A percentile compares a stretch with the other conserved stretches of the same genome.
Conservation (phyloP, 2,797 vertebrate species). For the Sternotherus odoratus region DNA sequence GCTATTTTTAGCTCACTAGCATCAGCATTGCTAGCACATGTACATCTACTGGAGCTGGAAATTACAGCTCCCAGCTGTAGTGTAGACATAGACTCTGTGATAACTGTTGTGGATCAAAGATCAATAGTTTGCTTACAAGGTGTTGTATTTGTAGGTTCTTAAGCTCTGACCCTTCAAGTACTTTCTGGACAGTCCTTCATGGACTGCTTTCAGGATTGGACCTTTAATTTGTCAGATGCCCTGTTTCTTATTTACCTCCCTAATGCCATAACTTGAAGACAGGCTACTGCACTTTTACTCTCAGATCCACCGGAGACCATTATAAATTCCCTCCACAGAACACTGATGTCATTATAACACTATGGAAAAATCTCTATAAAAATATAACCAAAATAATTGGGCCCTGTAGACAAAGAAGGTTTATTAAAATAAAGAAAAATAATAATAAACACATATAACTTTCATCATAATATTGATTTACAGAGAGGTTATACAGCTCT, state of each 20-base stretch:
- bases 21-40: neutral
- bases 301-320: neutral
- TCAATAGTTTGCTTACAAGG: conserved; percentile 20
- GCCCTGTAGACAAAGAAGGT: conserved; percentile 33
- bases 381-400: conserved; percentile 46
- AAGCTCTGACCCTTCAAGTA: conserved; percentile 1
- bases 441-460: conserved; percentile 50
- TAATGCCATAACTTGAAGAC: neutral
- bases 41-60: neutral
- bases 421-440: conserved; percentile 39
- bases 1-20: neutral
- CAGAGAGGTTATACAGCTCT: neutral
- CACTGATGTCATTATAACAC: conserved; percentile 31
- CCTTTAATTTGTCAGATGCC: neutral
- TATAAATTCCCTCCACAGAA: neutral
- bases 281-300: neutral
- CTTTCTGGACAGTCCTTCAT: neutral
- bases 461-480: conserved; percentile 61
- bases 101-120: neutral
- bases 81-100: neutral
- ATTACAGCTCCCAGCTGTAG: neutral
- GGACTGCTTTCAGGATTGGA: neutral
- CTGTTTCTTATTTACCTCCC: neutral
- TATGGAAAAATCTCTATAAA: conserved; percentile 36
- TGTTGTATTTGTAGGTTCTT: conserved; percentile 2